Base-by-base conservation (phyloP, 1,140 invertebrate species). In the Delia radicum region DNA sequence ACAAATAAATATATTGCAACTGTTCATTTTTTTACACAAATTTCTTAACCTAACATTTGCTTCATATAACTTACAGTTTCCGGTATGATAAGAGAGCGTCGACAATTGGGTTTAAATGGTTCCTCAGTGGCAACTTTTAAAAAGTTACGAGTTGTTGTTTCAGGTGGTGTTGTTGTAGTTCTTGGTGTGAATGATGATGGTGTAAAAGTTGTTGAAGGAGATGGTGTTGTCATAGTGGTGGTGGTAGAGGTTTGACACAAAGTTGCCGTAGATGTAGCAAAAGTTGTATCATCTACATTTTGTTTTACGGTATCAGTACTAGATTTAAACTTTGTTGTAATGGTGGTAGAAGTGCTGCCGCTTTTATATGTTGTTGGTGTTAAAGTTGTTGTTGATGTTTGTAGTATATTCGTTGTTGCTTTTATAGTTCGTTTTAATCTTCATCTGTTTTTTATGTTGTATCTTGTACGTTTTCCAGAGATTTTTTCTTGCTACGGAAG, bases 31-130 rank as follows among this genome's bases (percentile, higher is more conserved):
- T 55, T 55, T 18, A 6, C 7, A 33, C 12, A 6, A 6, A 31
- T 67, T 21, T 13, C 18, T 67, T 86, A 86, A 77, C 85, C 85
- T 78, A 86, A 79, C 77, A 86, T 84, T 81, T 86, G 86, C 79
- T 86, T 86, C 77, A 86, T 82, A 77, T 86, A 86, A 79, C 82
- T 85, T 78, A 81, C 80, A 61, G 85, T 86, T 81, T 86, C 85
- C 78, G 83, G 83, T 74, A 86, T 86, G 77, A 82, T 86, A 42
- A 86, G 81, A 63, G 81, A 82, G 67, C 85, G 84, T 79, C 80
- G 81, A 77, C 85, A 83, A 81, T 86, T 86, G 62, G 85, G 85
- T 76, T 84, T 84, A 77, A 82, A 86, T 37, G 78, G 77, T 77
- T 79, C 79, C 77, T 85, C 83, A 42, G 85, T 84, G 78, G 83